phyloP scores from a whole-genome alignment of 2,113 vertebrate genomes.

The Columba janthina region DNA sequence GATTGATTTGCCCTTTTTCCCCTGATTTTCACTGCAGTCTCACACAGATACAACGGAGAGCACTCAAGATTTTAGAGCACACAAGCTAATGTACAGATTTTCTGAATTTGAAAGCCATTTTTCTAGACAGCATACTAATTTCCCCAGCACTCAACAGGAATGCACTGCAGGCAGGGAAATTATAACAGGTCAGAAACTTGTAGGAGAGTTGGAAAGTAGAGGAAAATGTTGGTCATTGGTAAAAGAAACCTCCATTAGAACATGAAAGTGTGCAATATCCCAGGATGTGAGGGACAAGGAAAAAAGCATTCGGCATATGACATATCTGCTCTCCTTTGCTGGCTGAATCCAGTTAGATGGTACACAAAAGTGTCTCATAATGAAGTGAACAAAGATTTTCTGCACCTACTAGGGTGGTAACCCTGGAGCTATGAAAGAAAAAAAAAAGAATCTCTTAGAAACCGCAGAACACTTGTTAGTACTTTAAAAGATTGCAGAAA shows the following conservation, averaged over 20 bases:
- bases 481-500: slow-evolving; percentile 59
- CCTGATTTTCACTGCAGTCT: neutral
- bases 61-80: neutral
- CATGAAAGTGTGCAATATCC: slow-evolving; percentile 49
- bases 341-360: slow-evolving; percentile 54
- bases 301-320: slow-evolving; percentile 44
- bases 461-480: slow-evolving; percentile 69
- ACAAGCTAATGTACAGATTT: neutral
- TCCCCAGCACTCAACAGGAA: neutral
- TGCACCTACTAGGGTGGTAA: slow-evolving; percentile 64
- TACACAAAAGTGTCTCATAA: slow-evolving; percentile 65
- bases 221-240: slow-evolving; percentile 50
- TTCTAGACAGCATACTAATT: neutral
- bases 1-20: neutral
- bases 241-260: slow-evolving; percentile 65
- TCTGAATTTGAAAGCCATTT: neutral
- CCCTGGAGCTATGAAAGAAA: slow-evolving; percentile 60
- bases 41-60: neutral
- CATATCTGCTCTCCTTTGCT: slow-evolving; percentile 59
- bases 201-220: neutral
- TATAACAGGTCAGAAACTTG: slow-evolving; percentile 61
- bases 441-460: slow-evolving; percentile 58
- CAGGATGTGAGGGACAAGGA: slow-evolving; percentile 32
- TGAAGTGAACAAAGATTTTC: slow-evolving; percentile 74
- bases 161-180: neutral